A percentile compares a stretch with the other conserved stretches of the same genome.
These are phyloP conservation scores for Dermochelys coriacea DNA, from an alignment of 2,797 vertebrate genomes.

Conservation along the genomic window DNA sequence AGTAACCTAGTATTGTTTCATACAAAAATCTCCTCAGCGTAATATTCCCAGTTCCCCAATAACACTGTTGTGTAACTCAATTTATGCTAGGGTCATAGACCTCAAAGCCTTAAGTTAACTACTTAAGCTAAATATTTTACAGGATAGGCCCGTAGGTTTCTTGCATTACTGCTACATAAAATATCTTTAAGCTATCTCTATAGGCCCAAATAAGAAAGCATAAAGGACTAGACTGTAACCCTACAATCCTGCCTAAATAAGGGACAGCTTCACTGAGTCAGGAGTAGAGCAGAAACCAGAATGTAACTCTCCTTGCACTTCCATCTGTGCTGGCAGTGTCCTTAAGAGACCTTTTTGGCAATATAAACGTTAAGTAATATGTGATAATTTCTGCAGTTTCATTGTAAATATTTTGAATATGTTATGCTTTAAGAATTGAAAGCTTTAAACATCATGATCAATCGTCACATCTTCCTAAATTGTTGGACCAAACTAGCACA, in stretches of 20 bases:
- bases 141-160: too few species aligned
- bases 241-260: not conserved
- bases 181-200: not conserved
- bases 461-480: not conserved
- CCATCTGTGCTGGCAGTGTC: not conserved
- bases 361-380: not conserved
- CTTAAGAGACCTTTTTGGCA: not conserved
- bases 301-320: not conserved
- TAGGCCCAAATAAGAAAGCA: not conserved
- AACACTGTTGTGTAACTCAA: not conserved
- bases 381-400: not conserved
- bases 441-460: not conserved
- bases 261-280: not conserved
- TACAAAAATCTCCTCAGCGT: not conserved
- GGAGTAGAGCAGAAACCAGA: not conserved
- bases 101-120: too few species aligned
- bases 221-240: not conserved
- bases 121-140: too few species aligned
- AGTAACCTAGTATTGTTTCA: not conserved
- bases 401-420: not conserved
- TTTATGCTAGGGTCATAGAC: too few species aligned
- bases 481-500: not conserved
- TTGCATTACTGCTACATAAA: not conserved
- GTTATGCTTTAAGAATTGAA: not conserved
- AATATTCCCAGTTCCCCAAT: not conserved